Base-by-base conservation (phyloP, 2,888 invertebrate genomes). In the Gymnocheta viridis region DNA sequence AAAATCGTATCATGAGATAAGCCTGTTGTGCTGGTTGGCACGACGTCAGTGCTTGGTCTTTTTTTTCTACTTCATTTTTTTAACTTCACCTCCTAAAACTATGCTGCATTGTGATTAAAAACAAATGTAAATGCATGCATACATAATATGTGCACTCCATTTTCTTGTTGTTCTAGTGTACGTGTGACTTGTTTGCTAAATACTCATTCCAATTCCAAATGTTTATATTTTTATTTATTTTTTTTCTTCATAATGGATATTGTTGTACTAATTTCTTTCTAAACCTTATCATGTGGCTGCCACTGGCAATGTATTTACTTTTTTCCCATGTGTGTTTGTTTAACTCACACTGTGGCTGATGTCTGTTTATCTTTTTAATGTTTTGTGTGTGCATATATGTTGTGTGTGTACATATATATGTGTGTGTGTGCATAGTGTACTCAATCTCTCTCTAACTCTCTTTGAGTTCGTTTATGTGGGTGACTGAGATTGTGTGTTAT, bases 201-300 rank as follows among this genome's bases (percentile, higher is more conserved):
- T 69, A 74, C 67, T 62, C 76, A 38, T 56, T 22, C 35, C 17
- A 58, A 44, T 56, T 38, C 60, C n/a, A 47, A 19, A 44, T 74
- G 24, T 51, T 51, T 67, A 41, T 47, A 14, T 22, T 66, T 74
- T 54, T 44, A 6, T 14, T 38, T 10, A 4, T 14, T 22, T 60
- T 60, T 32, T 56, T 49, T 49, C 19, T 2, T 19, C 12, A n/a
- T 19, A 38, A 49, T 76, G 32, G n/a, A 24, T 60, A 29, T 58
- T 67, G 70, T 77, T 70, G 60, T 58, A 74, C 78, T 82, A 82
- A 82, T 78, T 78, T 82, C 78, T 67, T 78, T 82, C 82, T 78
- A 82, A 82, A 78, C 78, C 62, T 82, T 82, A 82, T 82, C 82
- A 78, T 73, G 67, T 72, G 82, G 73, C 78, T 82, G 82, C 82